Evolutionary conservation across 2,888 invertebrate species (phyloP), one percentile per base, ranked within the genome.

Genomic region (Melitaea athalia): DNA sequence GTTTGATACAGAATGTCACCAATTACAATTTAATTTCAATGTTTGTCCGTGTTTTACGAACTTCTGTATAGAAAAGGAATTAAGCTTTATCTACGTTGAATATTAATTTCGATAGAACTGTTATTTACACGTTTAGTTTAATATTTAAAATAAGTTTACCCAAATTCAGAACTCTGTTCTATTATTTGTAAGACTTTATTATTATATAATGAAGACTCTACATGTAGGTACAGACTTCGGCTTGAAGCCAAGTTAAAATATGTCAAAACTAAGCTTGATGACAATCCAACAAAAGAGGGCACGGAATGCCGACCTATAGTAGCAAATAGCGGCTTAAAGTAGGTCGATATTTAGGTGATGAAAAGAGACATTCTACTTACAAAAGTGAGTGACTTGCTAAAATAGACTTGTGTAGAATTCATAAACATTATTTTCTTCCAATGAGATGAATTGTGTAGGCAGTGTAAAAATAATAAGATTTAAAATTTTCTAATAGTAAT

Each of bases 291-390:
- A 55, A 55, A 55, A 55, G 53, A 55, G 53, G 53, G 53, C 53
- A 55, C 31, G 53, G 53, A 14, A 33, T 55, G 33, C 31, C 53
- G 33, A 31, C 53, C 53, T 55, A 31, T 33, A 55, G 53, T 33
- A 55, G 53, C 53, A 55, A 53, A 55, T 55, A 55, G 31, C 7
- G 33, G 53, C 53, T 55, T 12, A 7, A 55, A 55, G 53, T 55
- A 55, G 53, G 53, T 55, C 53, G 53, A 55, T 55, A 55, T 55
- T 55, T 55, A 55, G 53, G 6, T n/a, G 53, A 55, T 55, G 53
- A 14, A 24, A n/a, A 55, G 11, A 52, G 33, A 14, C 33, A 31
- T 55, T 55, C 31, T 55, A 55, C 14, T 5, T 52, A 52, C 53
- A 33, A 55, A 12, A 31, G 33, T 33, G 33, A 14, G 33, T 24